Base-by-base conservation (phyloP, 2,888 invertebrate species). In the Caenorhabditis wallacei region DNA sequence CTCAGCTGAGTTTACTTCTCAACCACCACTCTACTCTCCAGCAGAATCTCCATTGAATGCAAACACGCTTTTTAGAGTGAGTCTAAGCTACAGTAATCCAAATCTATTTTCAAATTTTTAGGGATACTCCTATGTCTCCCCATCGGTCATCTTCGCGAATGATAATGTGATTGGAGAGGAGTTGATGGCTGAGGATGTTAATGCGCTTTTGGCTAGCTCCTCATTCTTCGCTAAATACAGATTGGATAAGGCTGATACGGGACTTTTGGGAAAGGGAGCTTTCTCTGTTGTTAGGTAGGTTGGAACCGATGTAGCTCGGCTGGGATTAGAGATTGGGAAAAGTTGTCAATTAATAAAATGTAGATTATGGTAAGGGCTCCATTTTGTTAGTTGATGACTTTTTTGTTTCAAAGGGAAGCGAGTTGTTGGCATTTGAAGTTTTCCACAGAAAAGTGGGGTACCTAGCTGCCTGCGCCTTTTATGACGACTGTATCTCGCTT, bases 41-140 rank as follows among this genome's bases (percentile, higher is more conserved):
- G 96, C 96, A 20, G 95, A 96, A 82, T 95, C 95, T 72, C 97
- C 97, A 48, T 95, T 54, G 95, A 82, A 88, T 63, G 82, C 88
- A 1, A 84, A 87, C 24, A 86, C 84, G 18, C 81, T 90, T 20
- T 90, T 90, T 78, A 71, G 89, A 61, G 90, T 90, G 48, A 79
- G 84, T 70, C 53, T n/a, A 18, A 16, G 22, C 26, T 43, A 22
- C 16, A 18, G 43, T 43, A 43, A 43, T 16, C 43, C 43, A 2
- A 8, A 43, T 13, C 43, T 8, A 43, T n/a, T n/a, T n/a, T n/a
- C n/a, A 2, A 16, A 13, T 85, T 91, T 94, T 88, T 79, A 95
- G 95, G 96, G 97, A 37, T 98, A 98, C 92, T 97, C 97, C 0
- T 98, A 96, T 93, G 95, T 98, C 71, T 96, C 97, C 0, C 98